Evolutionary conservation across 2,888 invertebrate genomes (phyloP), one percentile per base, ranked within the genome.

Genomic region (Xestia xanthographa): DNA sequence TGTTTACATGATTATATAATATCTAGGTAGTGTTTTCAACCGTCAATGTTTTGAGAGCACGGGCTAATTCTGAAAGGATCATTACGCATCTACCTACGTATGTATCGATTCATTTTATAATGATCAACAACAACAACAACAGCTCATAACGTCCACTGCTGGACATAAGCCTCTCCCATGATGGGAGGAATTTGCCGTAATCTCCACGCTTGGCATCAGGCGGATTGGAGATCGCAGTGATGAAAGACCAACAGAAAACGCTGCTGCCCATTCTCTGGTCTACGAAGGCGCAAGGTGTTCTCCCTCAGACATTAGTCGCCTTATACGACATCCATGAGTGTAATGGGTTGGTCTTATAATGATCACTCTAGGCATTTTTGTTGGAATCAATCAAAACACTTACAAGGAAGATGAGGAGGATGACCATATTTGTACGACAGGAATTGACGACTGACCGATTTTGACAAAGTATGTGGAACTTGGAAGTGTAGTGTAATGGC

Each of bases 11-110:
- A 38, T 2, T 2, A 34, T 34, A 5, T 79, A 67, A 6, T 53
- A 45, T 1, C 34, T 56, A 56, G 26, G 26, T 43, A 73, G 48
- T 58, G 29, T 83, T 43, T 67, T 45, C 26, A 71, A 56, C 56
- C 41, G 41, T 66, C 80, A 72, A 72, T 66, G 72, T 80, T 72
- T 72, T 70, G n/a, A 79, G 65, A 79, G 58, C 63, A 68, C 8
- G 48, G 41, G 43, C 43, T 11, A 3, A 38, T 50, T 83, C 56
- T 50, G 48, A 77, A 78, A 83, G 26, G 26, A 78, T 48, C 22
- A 20, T 60, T 66, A 60, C 50, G n/a, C 41, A 63, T 22, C 14
- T 6, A 48, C 8, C 20, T 48, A 48, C 0, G 48, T 48, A 66
- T 0, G 0, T 14, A 20, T 50, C 22, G 14, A 76, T 65, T 50